Percentiles rank a stretch among this genome's conserved stretches.
These are phyloP conservation scores for Telmatochromis sp. DNA, from an alignment of 2,113 vertebrate species.

Conservation along the genomic window DNA sequence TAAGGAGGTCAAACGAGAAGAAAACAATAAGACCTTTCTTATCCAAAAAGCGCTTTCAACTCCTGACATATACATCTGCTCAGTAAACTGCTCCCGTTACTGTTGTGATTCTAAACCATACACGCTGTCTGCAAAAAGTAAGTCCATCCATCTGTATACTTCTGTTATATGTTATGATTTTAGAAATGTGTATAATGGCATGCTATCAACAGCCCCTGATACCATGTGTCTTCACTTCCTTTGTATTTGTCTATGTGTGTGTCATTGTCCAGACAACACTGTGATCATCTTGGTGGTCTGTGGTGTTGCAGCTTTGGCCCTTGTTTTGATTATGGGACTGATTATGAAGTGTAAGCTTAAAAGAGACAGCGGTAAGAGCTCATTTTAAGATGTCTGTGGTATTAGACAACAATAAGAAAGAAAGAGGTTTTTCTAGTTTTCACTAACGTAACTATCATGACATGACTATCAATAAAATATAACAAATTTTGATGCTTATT, in stretches of 20 bases:
- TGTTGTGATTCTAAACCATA: background rate
- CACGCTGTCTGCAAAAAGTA: background rate
- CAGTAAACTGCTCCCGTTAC: background rate
- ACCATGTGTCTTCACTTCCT: background rate
- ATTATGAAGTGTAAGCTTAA: slow-evolving; percentile 50
- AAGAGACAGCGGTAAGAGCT: slow-evolving; percentile 41
- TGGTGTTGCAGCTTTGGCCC: slow-evolving; percentile 14
- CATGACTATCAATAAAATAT: background rate
- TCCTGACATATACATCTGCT: background rate
- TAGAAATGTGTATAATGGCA: background rate
- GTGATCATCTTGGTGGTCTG: slow-evolving; percentile 34
- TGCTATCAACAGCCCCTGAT: background rate
- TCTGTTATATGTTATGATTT: background rate
- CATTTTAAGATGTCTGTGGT: background rate
- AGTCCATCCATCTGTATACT: background rate
- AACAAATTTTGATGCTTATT: background rate
- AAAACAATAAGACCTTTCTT: rapidly evolving
- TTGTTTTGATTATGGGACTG: slow-evolving; percentile 28
- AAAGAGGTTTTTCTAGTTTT: background rate
- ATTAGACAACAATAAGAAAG: background rate
- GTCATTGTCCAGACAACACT: background rate
- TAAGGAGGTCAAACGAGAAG: rapidly evolving
- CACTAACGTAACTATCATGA: background rate
- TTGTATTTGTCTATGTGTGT: background rate
- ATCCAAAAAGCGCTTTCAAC: rapidly evolving